phyloP scores from a whole-genome alignment of 2,113 vertebrate genomes.

The Chamaea fasciata region DNA sequence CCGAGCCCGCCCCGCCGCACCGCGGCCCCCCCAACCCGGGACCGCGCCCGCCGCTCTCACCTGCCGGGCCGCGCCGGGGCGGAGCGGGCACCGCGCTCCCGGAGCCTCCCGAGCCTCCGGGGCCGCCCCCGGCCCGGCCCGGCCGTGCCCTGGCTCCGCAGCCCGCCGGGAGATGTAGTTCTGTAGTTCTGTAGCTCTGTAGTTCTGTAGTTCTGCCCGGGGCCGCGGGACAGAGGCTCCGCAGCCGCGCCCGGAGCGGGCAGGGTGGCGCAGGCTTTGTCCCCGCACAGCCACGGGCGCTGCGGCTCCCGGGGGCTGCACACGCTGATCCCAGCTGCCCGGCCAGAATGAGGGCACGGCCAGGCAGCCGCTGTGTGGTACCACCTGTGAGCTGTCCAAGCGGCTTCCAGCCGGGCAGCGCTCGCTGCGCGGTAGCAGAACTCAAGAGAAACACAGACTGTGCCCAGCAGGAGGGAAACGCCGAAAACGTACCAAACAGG shows the following conservation, averaged over 20 bases:
- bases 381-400: fast-evolving
- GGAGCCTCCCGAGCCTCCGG: not conserved
- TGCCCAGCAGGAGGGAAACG: fast-evolving
- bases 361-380: fast-evolving
- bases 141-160: not conserved
- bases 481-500: fast-evolving
- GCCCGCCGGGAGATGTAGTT: not conserved
- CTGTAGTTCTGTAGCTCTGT: too few species aligned
- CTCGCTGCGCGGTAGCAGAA: not conserved
- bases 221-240: fast-evolving
- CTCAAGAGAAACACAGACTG: fast-evolving
- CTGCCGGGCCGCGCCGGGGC: not conserved
- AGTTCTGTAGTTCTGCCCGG: not conserved
- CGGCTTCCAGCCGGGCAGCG: fast-evolving
- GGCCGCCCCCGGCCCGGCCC: not conserved
- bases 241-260: fast-evolving
- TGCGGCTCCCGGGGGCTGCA: fast-evolving
- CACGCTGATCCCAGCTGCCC: fast-evolving
- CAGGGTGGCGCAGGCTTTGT: fast-evolving
- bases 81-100: too few species aligned
- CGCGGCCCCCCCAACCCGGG: not conserved
- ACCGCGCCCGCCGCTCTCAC: not conserved
- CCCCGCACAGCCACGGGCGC: not conserved
- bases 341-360: fast-evolving
- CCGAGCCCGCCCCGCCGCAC: not conserved